Evolutionary conservation across 2,888 invertebrate species (phyloP), one percentile per base, ranked within the genome.

Genomic region (Sericinus montela): DNA sequence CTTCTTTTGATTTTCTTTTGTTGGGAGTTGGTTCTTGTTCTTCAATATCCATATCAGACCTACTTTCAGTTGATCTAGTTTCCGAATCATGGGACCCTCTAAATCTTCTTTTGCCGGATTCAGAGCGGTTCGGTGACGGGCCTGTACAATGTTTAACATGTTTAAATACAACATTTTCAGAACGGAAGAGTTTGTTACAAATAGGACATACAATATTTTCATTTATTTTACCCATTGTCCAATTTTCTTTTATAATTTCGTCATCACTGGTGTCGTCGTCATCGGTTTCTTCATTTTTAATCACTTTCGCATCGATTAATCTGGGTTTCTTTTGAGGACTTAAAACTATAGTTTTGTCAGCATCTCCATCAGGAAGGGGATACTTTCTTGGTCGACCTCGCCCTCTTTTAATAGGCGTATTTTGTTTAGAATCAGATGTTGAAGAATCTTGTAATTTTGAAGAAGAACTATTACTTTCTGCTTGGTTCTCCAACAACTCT

Each of bases 181-280:
- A 85, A 53, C 89, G 72, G 59, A 89, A 89, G 14, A 88, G 62
- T 66, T 89, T 89, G 53, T 75, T 76, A 53, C 89, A 89, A 53
- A 89, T 89, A 8, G 89, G 89, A 53, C 89, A 89, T 14, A 88
- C 76, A 36, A 89, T 88, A 53, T 88, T 86, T 60, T 89, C 88
- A 61, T 89, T 86, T 37, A 89, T 89, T 72, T 87, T 89, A n/a
- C 89, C 89, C 86, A 87, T 86, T 1, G 87, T 87, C 88, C 87
- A 88, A 62, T 87, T 87, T 68, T 84, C 86, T 64, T 72, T 75
- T 5, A 85, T 65, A 7, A 80, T 69, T 62, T 68, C 79, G 25
- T 69, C 75, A 15, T 69, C 72, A 47, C 63, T 71, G 44, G 63
- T 68, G 3, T 65, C 63, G 13, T 74, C 70, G 13, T 73, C 75